These are phyloP conservation scores for Ivindomyrus marchei DNA, from an alignment of 2,113 vertebrate genomes.

Conservation along the genomic window DNA sequence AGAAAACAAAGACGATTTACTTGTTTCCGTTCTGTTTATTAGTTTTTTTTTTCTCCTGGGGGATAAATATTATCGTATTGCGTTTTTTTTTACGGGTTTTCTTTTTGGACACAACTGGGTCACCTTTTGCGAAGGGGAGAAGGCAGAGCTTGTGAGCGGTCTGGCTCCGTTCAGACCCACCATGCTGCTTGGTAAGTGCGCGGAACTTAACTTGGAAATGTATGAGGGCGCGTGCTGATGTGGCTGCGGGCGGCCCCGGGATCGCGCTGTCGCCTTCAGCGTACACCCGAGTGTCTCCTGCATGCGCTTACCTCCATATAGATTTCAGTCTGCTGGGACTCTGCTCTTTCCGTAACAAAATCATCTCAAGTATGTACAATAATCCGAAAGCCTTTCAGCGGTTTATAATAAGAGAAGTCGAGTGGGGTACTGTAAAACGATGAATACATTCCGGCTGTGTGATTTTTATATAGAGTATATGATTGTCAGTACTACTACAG, in stretches of 20 bases:
- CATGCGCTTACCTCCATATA: not conserved
- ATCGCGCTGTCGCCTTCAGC: not conserved
- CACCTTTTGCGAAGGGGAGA: not conserved
- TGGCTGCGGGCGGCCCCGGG: not conserved
- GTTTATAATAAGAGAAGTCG: not conserved
- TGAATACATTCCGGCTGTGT: not conserved
- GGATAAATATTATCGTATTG: slow-evolving; percentile 31
- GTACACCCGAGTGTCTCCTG: not conserved
- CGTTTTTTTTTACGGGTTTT: not conserved
- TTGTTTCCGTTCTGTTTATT: slow-evolving; percentile 11
- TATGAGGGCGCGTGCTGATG: not conserved
- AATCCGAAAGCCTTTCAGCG: not conserved
- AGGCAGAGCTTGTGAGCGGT: not conserved
- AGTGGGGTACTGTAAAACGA: not conserved
- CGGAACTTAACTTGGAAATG: not conserved
- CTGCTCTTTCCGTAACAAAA: not conserved
- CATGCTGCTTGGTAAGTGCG: slow-evolving; percentile 21
- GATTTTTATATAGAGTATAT: not conserved
- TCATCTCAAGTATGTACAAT: not conserved
- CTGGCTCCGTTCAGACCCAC: not conserved
- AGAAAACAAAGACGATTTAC: slow-evolving; percentile 5
- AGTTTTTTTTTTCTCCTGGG: slow-evolving; percentile 8
- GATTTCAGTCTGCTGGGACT: not conserved
- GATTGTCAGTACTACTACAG: not conserved
- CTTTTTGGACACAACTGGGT: not conserved